Conservation (phyloP, 2,888 invertebrate species). For the Cordylochernes scorpioides region DNA sequence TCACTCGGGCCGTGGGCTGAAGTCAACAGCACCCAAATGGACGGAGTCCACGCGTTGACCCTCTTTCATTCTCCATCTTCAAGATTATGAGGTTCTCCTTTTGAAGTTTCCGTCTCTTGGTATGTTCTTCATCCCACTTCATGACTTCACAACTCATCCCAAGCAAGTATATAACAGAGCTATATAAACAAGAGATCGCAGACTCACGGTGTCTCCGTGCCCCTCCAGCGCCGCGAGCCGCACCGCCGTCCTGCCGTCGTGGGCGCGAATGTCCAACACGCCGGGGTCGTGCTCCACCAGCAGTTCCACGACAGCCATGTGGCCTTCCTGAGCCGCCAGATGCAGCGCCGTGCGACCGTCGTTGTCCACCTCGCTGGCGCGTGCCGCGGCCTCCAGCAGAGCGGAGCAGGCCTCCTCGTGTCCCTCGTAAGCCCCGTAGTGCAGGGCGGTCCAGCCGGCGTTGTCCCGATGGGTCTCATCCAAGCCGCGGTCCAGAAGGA, state of each 20-base stretch:
- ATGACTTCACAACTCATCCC: too few species aligned
- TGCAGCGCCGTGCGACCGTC: slow-evolving; percentile 56
- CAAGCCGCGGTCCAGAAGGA: slow-evolving; percentile 50
- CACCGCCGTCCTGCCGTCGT: slow-evolving; percentile 44
- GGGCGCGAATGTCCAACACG: slow-evolving; percentile 54
- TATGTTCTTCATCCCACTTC: too few species aligned
- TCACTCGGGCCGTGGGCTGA: too few species aligned
- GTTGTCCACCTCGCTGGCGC: slow-evolving; percentile 64
- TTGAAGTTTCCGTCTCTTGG: too few species aligned
- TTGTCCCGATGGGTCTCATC: slow-evolving; percentile 41
- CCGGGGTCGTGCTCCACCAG: slow-evolving; percentile 42
- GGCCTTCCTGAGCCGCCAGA: slow-evolving; percentile 66
- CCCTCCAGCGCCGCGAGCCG: slow-evolving; percentile 50
- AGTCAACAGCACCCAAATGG: too few species aligned
- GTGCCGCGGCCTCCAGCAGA: slow-evolving; percentile 56
- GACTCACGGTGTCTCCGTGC: slow-evolving; percentile 38
- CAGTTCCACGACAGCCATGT: slow-evolving; percentile 37
- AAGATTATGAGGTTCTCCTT: too few species aligned
- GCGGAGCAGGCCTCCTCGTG: slow-evolving; percentile 56
- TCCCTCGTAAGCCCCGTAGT: slow-evolving; percentile 83
- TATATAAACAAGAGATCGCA: not conserved
- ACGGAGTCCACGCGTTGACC: too few species aligned
- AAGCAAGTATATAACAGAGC: too few species aligned
- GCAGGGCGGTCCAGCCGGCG: slow-evolving; percentile 86
- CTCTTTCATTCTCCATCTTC: too few species aligned